Evolutionary conservation across 2,113 vertebrate species (phyloP), one percentile per base, ranked within the genome.

Genomic region (Callospermophilus lateralis): DNA sequence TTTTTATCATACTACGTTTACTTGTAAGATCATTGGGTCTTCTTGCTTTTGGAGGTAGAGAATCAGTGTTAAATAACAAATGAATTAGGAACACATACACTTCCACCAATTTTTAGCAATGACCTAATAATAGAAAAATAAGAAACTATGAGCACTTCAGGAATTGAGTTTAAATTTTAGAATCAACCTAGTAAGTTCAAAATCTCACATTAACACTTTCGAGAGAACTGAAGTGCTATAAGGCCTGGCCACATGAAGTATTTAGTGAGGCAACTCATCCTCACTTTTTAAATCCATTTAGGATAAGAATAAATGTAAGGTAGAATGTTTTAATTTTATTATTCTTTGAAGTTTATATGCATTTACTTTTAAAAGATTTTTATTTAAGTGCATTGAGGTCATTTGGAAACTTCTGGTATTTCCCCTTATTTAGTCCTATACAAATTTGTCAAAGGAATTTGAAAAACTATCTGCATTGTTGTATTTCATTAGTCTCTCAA

Each of bases 401-500:
- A 55, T 77, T 30, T 80, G 24, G 53, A 34, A 68, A 76, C 70
- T 78, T 92, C 15, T 45, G 24, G 0, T 19, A 94, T 73, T 94
- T 77, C 4, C 24, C 4, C 3, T 11, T 86, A 34, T 13, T 68
- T 73, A 74, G 89, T 90, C 6, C 65, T 90, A 48, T 4, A 5
- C 7, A 95, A 63, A 53, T 94, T 81, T 79, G 8, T 77, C 42
- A 88, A 92, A 93, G 8, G 5, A 93, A 85, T 67, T 19, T 6
- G 2, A 91, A 20, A 53, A 84, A 0, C 2, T 45, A 7, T 61
- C 26, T 68, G 7, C 42, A 2, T 92, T 48, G 42, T 39, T 95
- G 79, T 89, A 81, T 94, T 53, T 94, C 24, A 95, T 74, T 94
- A 67, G 9, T 78, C 24, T 53, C 22, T 83, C 28, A 55, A 91